Conservation (phyloP, 1,140 invertebrate genomes). For the Drosophila kepulauana region DNA sequence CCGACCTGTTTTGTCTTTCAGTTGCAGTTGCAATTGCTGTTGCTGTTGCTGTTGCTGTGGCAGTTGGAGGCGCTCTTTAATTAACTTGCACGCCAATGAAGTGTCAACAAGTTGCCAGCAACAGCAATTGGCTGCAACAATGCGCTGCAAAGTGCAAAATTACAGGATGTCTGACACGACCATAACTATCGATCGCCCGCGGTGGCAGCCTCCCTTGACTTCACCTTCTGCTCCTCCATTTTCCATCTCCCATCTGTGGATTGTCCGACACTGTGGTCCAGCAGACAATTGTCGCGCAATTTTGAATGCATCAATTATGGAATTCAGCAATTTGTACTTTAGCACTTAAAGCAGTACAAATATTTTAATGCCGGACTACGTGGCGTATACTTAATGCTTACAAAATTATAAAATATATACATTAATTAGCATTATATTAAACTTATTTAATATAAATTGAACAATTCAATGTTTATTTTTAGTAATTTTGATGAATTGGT, state of each 20-base stretch:
- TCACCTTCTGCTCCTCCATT: neutral
- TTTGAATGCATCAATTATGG: neutral
- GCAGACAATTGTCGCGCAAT: neutral
- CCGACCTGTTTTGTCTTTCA: slow-evolving; percentile 11
- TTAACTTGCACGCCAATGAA: slow-evolving; percentile 84
- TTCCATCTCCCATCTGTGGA: slow-evolving; percentile 4
- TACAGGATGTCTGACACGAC: slow-evolving; percentile 80
- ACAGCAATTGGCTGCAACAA: slow-evolving; percentile 35
- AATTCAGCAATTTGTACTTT: too few relatives aligned
- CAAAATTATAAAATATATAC: neutral
- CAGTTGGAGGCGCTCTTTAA: slow-evolving; percentile 62
- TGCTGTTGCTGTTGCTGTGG: neutral
- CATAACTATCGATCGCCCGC: slow-evolving; percentile 76
- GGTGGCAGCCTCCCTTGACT: slow-evolving; percentile 26
- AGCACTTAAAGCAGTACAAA: too few relatives aligned
- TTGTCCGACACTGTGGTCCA: slow-evolving; percentile 8
- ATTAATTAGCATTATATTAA: neutral
- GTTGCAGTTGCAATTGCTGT: neutral
- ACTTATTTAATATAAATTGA: too few relatives aligned
- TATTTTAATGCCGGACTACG: too few relatives aligned
- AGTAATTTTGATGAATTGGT: too few relatives aligned
- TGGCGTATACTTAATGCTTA: neutral
- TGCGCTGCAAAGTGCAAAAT: slow-evolving; percentile 63
- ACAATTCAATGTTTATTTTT: too few relatives aligned
- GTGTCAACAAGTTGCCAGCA: slow-evolving; percentile 82